Percentiles rank a stretch among this genome's conserved stretches.
phyloP scores from a whole-genome alignment of 1,140 invertebrate genomes.

The Temnothorax longispinosus region DNA sequence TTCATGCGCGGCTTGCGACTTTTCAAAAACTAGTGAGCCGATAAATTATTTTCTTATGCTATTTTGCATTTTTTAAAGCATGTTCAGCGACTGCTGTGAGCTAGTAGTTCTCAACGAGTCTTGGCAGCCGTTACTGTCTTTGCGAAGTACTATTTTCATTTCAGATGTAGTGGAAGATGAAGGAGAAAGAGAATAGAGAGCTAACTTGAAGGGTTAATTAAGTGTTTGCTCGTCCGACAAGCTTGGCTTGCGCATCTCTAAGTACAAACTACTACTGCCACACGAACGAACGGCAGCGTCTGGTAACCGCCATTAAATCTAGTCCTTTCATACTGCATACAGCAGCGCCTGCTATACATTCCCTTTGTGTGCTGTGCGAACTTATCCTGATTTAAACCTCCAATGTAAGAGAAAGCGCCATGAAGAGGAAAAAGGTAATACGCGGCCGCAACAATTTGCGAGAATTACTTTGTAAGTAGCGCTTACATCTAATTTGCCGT shows the following conservation, averaged over 20 bases:
- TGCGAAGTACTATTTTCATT: slow-evolving; percentile 69
- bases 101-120: slow-evolving; percentile 35
- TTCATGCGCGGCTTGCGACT: neutral
- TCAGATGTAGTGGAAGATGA: slow-evolving; percentile 16
- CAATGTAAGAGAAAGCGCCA: neutral
- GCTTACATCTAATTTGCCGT: slow-evolving; percentile 31
- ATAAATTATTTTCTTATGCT: neutral
- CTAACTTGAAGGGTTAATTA: slow-evolving; percentile 79
- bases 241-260: slow-evolving; percentile 69
- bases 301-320: slow-evolving; percentile 57
- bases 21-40: neutral
- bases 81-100: neutral
- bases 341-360: slow-evolving; percentile 33
- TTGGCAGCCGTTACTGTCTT: slow-evolving; percentile 30
- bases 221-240: slow-evolving; percentile 78
- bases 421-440: slow-evolving; percentile 21
- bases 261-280: slow-evolving; percentile 61
- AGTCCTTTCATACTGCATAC: slow-evolving; percentile 48
- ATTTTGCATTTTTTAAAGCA: neutral
- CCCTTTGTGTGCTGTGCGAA: slow-evolving; percentile 47
- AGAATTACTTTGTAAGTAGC: slow-evolving; percentile 14
- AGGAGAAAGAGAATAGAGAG: slow-evolving; percentile 28
- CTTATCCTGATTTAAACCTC: slow-evolving; percentile 41
- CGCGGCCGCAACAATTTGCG: slow-evolving; percentile 18
- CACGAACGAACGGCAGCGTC: slow-evolving; percentile 25